Conservation (phyloP, 2,797 vertebrate species). For the Oreonectes daqikongensis region DNA sequence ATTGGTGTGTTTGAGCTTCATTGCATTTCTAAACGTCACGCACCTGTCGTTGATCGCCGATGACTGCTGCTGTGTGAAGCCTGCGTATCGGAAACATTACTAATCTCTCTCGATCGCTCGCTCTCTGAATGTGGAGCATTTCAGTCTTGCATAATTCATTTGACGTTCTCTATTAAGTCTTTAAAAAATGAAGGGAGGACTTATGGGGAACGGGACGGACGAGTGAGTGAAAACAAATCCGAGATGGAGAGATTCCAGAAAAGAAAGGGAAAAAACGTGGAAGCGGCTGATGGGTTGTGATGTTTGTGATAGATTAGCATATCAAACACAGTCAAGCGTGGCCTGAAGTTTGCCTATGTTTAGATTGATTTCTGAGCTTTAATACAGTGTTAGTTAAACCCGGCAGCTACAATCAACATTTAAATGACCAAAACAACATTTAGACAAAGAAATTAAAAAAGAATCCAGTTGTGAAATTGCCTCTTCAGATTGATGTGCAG, state of each 20-base stretch:
- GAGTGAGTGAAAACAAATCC: constrained; percentile 7
- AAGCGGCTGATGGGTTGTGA: constrained; percentile 26
- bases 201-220: not conserved
- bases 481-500: not conserved
- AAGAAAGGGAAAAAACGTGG: not conserved
- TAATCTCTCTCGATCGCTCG: not conserved
- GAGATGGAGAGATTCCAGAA: constrained; percentile 5
- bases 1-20: not conserved
- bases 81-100: not conserved
- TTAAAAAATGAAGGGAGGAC: not conserved
- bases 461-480: constrained; percentile 21
- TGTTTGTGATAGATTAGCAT: constrained; percentile 44
- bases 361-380: constrained; percentile 30
- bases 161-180: not conserved
- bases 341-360: constrained; percentile 13
- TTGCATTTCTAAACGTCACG: not conserved
- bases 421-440: constrained; percentile 19
- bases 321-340: constrained; percentile 42
- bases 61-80: not conserved
- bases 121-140: not conserved
- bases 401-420: constrained; percentile 18
- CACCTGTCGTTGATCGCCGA: not conserved
- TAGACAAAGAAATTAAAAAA: constrained; percentile 36
- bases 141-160: constrained; percentile 2
- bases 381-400: constrained; percentile 33